Conservation (phyloP, 2,888 invertebrate genomes). For the Luffia ferchaultella region DNA sequence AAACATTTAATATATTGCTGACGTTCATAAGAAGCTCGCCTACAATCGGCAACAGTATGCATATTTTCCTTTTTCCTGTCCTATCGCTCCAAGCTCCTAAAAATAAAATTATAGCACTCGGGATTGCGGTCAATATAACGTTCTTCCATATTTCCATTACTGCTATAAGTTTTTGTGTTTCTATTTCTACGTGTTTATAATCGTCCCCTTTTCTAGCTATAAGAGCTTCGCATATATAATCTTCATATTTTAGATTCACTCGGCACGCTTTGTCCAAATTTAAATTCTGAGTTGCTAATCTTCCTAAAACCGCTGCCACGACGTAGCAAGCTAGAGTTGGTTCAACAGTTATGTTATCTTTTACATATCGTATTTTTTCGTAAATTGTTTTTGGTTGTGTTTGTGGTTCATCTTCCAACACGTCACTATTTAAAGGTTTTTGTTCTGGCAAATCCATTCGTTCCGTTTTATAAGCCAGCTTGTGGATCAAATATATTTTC, state of each 20-base stretch:
- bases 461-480: constrained; percentile 6
- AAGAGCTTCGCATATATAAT: constrained; percentile 76
- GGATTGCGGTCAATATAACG: constrained; percentile 57
- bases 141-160: constrained; percentile 64
- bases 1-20: constrained; percentile 58
- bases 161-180: constrained; percentile 63
- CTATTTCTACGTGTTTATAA: constrained; percentile 68
- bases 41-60: constrained; percentile 60
- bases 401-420: constrained; percentile 24
- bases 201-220: constrained; percentile 73
- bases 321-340: constrained; percentile 71
- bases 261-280: constrained; percentile 87
- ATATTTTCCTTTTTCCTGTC: constrained; percentile 62
- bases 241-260: constrained; percentile 76
- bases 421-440: constrained; percentile 29
- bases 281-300: constrained; percentile 81
- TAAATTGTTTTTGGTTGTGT: constrained; percentile 30
- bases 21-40: constrained; percentile 58
- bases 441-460: constrained; percentile 35
- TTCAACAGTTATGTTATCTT: constrained; percentile 70
- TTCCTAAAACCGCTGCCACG: constrained; percentile 69
- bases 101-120: constrained; percentile 61
- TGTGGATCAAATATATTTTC: constrained; percentile 3
- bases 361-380: constrained; percentile 51
- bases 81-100: constrained; percentile 70